These are phyloP conservation scores for Rhea pennata DNA, from an alignment of 2,113 vertebrate genomes.

Conservation along the genomic window DNA sequence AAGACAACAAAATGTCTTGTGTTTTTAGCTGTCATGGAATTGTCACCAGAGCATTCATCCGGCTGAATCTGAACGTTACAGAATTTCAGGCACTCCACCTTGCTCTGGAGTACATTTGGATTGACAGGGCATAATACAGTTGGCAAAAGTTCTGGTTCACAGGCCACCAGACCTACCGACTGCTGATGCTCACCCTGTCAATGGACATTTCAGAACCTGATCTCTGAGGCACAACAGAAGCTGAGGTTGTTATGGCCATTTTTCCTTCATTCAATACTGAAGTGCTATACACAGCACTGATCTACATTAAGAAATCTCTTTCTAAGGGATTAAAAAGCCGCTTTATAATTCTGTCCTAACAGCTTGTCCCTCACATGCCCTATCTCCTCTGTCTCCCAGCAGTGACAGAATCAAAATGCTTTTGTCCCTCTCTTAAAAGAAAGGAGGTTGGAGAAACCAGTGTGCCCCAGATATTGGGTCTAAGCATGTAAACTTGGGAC, in stretches of 20 bases:
- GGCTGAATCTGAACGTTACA: neutral
- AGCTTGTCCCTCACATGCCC: no score
- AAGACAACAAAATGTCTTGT: neutral
- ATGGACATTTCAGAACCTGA: neutral
- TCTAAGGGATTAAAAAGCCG: neutral
- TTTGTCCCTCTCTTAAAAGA: neutral
- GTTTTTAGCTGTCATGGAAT: neutral
- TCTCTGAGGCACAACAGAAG: neutral
- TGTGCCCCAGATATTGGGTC: neutral
- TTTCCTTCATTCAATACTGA: no score
- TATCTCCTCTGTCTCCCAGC: neutral
- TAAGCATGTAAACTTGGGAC: neutral
- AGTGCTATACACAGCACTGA: neutral
- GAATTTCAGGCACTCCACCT: neutral
- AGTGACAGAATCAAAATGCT: neutral
- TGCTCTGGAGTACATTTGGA: neutral
- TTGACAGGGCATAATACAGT: neutral
- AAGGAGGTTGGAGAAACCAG: neutral
- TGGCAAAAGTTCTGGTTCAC: neutral
- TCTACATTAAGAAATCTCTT: neutral
- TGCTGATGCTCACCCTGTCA: neutral
- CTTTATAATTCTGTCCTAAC: neutral
- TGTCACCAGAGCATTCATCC: neutral
- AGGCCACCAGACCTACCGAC: neutral
- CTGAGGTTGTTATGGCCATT: neutral